These are phyloP conservation scores for Ochotona princeps DNA, from an alignment of 2,113 vertebrate genomes.

Conservation along the genomic window DNA sequence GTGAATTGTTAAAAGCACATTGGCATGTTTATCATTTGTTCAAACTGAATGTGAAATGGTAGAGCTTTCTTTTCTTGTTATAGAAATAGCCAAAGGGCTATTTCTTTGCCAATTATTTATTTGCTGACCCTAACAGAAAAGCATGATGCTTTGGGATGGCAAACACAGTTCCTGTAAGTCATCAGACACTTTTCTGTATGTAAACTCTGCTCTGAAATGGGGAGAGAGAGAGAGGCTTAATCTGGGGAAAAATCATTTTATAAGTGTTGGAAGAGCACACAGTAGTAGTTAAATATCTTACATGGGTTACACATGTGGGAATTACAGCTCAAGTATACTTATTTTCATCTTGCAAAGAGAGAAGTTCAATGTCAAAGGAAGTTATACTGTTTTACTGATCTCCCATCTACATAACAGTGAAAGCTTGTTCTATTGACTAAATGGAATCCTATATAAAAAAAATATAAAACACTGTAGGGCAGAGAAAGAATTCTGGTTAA, in stretches of 20 bases:
- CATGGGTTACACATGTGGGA: not conserved
- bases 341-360: not conserved
- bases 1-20: constrained; percentile 14
- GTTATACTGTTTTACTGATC: not conserved
- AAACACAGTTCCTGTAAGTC: not conserved
- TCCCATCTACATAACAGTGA: not conserved
- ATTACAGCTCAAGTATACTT: not conserved
- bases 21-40: constrained; percentile 38
- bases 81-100: not conserved
- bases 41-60: constrained; percentile 24
- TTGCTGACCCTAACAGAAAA: constrained; percentile 45
- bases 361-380: not conserved
- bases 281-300: constrained; percentile 10
- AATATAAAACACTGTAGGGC: too few species aligned
- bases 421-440: not conserved
- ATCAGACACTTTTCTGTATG: constrained; percentile 2
- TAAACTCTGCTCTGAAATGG: not conserved
- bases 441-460: not conserved
- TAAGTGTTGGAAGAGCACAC: not conserved
- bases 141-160: constrained; percentile 10
- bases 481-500: constrained; percentile 4
- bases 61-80: not conserved
- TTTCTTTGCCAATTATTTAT: constrained; percentile 49
- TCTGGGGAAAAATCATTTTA: not conserved
- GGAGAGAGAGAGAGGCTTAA: not conserved